phyloP scores from a whole-genome alignment of 1,140 invertebrate genomes.

The Harlomillsia oculata region DNA sequence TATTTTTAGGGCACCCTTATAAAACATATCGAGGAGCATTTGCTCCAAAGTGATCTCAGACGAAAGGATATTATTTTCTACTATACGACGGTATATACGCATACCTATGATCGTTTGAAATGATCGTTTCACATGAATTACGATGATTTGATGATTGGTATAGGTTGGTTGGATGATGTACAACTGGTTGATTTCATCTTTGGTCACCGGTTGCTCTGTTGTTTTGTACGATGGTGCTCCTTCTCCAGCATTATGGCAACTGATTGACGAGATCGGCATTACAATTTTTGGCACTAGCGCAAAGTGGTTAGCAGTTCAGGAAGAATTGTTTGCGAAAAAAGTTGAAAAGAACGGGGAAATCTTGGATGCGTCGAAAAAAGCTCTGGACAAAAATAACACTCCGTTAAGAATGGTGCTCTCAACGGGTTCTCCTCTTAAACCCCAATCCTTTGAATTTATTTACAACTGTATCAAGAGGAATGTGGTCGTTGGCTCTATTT shows the following conservation, averaged over 20 bases:
- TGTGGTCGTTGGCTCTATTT: slow-evolving; percentile 49
- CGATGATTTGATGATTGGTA: no score
- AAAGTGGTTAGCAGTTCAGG: slow-evolving; percentile 49
- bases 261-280: slow-evolving; percentile 46
- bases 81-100: slow-evolving; percentile 51
- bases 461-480: slow-evolving; percentile 48
- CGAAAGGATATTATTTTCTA: slow-evolving; percentile 49
- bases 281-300: slow-evolving; percentile 52
- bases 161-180: slow-evolving; percentile 58
- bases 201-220: slow-evolving; percentile 46
- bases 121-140: no score
- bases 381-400: slow-evolving; percentile 42
- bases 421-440: slow-evolving; percentile 51
- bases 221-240: slow-evolving; percentile 54
- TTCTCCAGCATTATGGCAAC: slow-evolving; percentile 46
- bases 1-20: slow-evolving; percentile 48
- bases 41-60: slow-evolving; percentile 47
- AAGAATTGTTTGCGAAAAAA: slow-evolving; percentile 38
- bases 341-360: background rate
- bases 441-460: slow-evolving; percentile 49
- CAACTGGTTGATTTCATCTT: slow-evolving; percentile 47
- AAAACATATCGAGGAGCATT: slow-evolving; percentile 51
- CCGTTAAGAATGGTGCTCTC: slow-evolving; percentile 47
- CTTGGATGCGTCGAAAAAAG: slow-evolving; percentile 17
- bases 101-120: no score